Base-by-base conservation (phyloP, 2,113 vertebrate genomes). In the Theropithecus gelada region DNA sequence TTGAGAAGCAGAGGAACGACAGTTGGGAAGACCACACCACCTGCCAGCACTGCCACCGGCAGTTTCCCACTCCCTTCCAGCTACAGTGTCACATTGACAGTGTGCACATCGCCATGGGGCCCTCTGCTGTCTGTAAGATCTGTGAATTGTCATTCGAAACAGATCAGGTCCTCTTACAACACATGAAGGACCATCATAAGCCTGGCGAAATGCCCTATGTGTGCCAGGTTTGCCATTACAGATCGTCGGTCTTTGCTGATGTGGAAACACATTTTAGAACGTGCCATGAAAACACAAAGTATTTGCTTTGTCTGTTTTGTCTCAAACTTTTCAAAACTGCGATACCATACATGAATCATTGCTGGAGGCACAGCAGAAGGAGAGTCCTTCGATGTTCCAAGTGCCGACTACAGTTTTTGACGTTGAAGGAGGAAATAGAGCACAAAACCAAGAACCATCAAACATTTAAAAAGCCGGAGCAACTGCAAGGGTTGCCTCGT, bases 141-240 rank as follows among this genome's bases (percentile, higher is more conserved):
- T 99, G 99, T 97, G 99, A 99, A 96, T 64, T 98, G 73, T 96
- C 97, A 3, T 97, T 98, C 20, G 57, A 92, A 59, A 96, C 96
- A 35, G 96, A 99, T 96, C 99, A 99, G 97, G 98, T 99, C 97
- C 99, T 99, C 93, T 96, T 99, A 97, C 99, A 99, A 87, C 99
- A 99, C 96, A 99, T 99, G 99, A 99, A 99, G 98, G 99, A 99
- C 97, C 99, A 99, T 98, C 99, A 99, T 98, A 99, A 99, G 98
- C 99, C 99, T 11, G 99, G 99, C 61, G 99, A 99, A 98, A 99
- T 99, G 99, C 99, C 99, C 0, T 99, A 99, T 32, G 99, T 99
- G 94, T 99, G 99, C 99, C 99, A 99, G 99, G 99, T 99, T 61
- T 99, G 99, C 98, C 99, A 93, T 98, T 99, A 99, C 97, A 99